A percentile compares a stretch with the other conserved stretches of the same genome.
Conservation (phyloP, 2,888 invertebrate genomes). For the Neria commutata region DNA sequence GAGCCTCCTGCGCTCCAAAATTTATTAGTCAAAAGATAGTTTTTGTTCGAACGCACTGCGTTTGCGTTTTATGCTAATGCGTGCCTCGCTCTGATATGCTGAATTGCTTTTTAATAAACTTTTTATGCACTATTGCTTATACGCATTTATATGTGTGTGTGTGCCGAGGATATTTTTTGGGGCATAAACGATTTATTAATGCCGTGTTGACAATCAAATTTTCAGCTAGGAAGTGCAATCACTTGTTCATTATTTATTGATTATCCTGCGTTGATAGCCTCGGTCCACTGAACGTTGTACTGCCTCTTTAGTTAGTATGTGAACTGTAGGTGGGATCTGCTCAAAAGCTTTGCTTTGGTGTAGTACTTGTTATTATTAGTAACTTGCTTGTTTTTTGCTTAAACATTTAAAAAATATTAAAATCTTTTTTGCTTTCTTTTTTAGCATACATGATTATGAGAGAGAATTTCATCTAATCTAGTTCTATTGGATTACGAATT, state of each 20-base stretch:
- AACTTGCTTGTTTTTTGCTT: no score
- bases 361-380: no score
- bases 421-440: neutral
- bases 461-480: no score
- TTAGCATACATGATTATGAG: no score
- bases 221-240: conserved; percentile 37
- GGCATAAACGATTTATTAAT: conserved; percentile 12
- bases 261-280: conserved; percentile 19
- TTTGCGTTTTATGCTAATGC: neutral
- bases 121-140: neutral
- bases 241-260: conserved; percentile 48
- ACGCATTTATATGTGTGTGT: conserved; percentile 18
- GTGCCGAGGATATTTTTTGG: neutral
- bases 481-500: no score
- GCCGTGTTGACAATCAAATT: conserved; percentile 30
- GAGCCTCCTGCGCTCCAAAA: no score
- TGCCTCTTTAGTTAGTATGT: no score
- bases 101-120: neutral
- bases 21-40: neutral
- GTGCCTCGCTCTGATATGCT: neutral
- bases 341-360: no score
- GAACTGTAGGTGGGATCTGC: no score
- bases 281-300: no score
- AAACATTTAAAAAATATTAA: neutral
- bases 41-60: neutral